A percentile compares a stretch with the other conserved stretches of the same genome.
These are phyloP conservation scores for Athalia cordata DNA, from an alignment of 2,888 invertebrate genomes.

Conservation along the genomic window DNA sequence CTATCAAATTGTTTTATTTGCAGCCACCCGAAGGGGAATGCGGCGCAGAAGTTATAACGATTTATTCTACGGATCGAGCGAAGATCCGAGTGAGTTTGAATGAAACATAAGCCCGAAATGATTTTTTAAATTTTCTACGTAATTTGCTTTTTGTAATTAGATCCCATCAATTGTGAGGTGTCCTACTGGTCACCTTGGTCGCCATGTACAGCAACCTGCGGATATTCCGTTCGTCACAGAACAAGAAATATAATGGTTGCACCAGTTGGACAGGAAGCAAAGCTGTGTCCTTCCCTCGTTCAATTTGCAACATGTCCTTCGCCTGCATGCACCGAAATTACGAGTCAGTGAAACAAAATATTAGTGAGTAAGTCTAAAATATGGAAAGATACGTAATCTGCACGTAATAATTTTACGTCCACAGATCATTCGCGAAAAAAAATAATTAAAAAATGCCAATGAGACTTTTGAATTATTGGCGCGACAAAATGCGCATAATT, in stretches of 20 bases:
- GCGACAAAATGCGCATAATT: too few relatives aligned
- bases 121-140: not conserved
- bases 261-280: conserved; percentile 63
- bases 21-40: conserved; percentile 53
- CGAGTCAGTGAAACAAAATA: conserved; percentile 5
- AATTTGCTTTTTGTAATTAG: conserved; percentile 47
- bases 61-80: not conserved
- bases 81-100: conserved; percentile 20
- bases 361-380: not conserved
- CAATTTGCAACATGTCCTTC: conserved; percentile 64
- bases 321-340: conserved; percentile 48
- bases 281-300: conserved; percentile 67
- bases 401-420: too few relatives aligned
- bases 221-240: conserved; percentile 84
- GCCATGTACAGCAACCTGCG: conserved; percentile 91
- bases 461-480: too few relatives aligned
- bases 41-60: conserved; percentile 51
- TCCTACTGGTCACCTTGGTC: conserved; percentile 87
- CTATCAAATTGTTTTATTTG: conserved; percentile 49
- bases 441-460: too few relatives aligned
- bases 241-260: conserved; percentile 78
- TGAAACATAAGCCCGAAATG: not conserved
- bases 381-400: too few relatives aligned
- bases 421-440: too few relatives aligned
- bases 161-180: conserved; percentile 61